Conservation (phyloP, 2,888 invertebrate species). For the Erebia palarica region DNA sequence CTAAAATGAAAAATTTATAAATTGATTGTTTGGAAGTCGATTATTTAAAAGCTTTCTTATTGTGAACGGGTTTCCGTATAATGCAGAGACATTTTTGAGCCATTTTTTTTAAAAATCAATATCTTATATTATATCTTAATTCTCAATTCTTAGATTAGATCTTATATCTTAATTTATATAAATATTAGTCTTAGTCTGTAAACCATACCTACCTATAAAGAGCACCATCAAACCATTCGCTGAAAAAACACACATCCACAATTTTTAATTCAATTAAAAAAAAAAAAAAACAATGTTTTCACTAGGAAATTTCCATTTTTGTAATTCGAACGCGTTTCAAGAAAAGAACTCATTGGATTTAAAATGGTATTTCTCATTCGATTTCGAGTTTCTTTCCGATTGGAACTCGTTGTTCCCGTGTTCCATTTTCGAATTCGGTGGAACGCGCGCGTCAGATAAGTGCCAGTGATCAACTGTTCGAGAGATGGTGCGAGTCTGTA, state of each 20-base stretch:
- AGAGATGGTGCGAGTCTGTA: slow-evolving; percentile 58
- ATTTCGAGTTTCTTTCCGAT: slow-evolving; percentile 30
- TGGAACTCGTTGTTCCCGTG: slow-evolving; percentile 41
- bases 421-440: slow-evolving; percentile 50
- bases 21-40: too few species aligned
- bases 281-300: too few species aligned
- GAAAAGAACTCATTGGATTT: neutral
- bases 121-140: too few species aligned
- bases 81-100: too few species aligned
- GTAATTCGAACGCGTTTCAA: neutral
- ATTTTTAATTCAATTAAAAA: too few species aligned
- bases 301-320: neutral
- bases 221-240: slow-evolving; percentile 24
- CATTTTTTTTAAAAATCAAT: too few species aligned
- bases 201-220: slow-evolving; percentile 31
- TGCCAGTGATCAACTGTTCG: slow-evolving; percentile 59
- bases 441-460: slow-evolving; percentile 64
- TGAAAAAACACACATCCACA: slow-evolving; percentile 32
- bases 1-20: too few species aligned
- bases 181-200: too few species aligned
- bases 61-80: too few species aligned
- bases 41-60: too few species aligned
- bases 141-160: too few species aligned
- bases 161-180: too few species aligned
- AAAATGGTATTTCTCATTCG: neutral